Conservation (phyloP, 2,113 vertebrate species). For the Chlamydotis undulata region DNA sequence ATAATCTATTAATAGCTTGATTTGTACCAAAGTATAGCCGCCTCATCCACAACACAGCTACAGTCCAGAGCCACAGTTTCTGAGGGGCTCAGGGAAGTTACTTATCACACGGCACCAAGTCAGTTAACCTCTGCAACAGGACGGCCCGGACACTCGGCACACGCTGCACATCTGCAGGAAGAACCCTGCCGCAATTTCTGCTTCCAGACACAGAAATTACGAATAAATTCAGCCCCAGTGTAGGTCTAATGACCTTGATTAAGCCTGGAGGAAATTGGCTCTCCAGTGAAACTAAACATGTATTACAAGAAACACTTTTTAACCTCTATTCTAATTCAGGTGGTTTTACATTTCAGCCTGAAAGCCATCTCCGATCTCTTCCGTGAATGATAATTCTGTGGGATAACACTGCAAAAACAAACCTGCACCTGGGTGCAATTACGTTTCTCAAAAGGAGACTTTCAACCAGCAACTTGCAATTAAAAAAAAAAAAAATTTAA, state of each 20-base stretch:
- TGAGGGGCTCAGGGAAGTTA: neutral
- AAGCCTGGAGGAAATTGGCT: neutral
- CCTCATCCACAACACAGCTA: neutral
- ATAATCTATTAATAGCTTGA: too few species aligned
- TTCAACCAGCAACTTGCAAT: neutral
- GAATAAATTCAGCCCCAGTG: neutral
- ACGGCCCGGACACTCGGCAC: neutral
- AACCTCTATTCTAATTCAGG: neutral
- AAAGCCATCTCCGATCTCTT: neutral
- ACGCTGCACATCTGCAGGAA: neutral
- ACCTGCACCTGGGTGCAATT: neutral
- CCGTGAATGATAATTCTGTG: neutral
- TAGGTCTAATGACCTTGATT: conserved; percentile 18
- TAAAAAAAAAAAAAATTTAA: too few species aligned
- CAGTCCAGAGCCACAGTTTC: neutral
- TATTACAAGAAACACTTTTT: conserved; percentile 1
- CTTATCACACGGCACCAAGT: neutral
- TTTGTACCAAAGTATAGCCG: neutral
- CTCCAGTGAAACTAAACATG: neutral
- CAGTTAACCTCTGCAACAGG: neutral
- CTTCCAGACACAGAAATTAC: neutral
- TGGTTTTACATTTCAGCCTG: neutral
- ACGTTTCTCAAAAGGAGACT: neutral
- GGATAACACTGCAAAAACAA: neutral
- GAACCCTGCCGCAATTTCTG: neutral